Conservation (phyloP, 1,140 invertebrate genomes). For the Drosophila kepulauana region DNA sequence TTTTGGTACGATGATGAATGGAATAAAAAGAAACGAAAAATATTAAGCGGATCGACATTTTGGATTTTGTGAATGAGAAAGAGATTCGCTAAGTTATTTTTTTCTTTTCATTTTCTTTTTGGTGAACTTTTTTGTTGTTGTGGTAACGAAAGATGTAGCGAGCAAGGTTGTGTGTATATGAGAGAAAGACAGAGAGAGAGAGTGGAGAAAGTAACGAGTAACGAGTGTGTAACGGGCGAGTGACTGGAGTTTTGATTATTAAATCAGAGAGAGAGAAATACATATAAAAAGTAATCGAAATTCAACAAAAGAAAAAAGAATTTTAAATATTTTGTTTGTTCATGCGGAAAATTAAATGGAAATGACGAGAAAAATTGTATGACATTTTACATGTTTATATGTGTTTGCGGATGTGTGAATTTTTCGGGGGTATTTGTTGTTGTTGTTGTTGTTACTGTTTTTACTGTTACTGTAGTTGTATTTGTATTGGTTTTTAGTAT, state of each 20-base stretch:
- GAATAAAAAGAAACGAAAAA: conserved; percentile 4
- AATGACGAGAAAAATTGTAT: conserved; percentile 12
- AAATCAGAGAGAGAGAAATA: neutral
- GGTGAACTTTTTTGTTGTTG: conserved; percentile 62
- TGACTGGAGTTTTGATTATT: conserved; percentile 33
- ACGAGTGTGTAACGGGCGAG: conserved; percentile 44
- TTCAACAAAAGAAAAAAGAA: conserved; percentile 10
- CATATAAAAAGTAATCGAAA: conserved; percentile 4
- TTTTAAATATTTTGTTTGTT: neutral
- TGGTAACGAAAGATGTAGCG: conserved; percentile 25
- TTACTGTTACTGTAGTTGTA: conserved; percentile 36
- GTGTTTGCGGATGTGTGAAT: neutral
- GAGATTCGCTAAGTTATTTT: conserved; percentile 29
- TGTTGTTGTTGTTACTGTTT: conserved; percentile 30
- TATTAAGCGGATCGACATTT: conserved; percentile 14
- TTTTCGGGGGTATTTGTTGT: conserved; percentile 14
- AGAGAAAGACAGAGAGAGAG: conserved; percentile 6
- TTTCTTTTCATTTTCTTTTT: neutral
- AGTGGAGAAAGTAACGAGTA: conserved; percentile 37
- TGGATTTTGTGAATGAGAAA: conserved; percentile 50
- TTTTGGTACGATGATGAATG: conserved; percentile 24
- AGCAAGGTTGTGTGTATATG: conserved; percentile 12
- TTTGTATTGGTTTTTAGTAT: conserved; percentile 63
- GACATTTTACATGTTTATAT: conserved; percentile 7
- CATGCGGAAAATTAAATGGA: conserved; percentile 19